Conservation (phyloP, 2,888 invertebrate species). For the Platerodrilus igneus region DNA sequence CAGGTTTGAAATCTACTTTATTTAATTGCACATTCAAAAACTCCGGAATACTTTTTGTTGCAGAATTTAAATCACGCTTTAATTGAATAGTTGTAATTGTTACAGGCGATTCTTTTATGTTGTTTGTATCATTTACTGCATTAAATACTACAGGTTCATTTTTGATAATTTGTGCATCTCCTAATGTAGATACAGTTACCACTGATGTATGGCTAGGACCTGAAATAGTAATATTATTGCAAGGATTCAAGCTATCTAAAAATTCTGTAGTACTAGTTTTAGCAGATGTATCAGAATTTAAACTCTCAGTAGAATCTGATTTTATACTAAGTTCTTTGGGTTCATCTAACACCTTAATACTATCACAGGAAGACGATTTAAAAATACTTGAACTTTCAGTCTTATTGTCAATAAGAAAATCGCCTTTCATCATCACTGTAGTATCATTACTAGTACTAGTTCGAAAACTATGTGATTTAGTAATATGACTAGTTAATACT, state of each 20-base stretch:
- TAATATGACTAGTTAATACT: conserved; percentile 54
- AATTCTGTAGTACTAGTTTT: conserved; percentile 19
- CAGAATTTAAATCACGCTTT: conserved; percentile 47
- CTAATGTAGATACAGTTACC: conserved; percentile 27
- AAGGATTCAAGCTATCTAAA: conserved; percentile 20
- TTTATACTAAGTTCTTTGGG: conserved; percentile 12
- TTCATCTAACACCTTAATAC: conserved; percentile 51
- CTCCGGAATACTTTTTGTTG: conserved; percentile 52
- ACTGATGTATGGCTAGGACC: conserved; percentile 43
- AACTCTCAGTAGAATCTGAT: conserved; percentile 20
- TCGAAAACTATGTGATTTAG: conserved; percentile 70
- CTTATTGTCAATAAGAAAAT: conserved; percentile 6
- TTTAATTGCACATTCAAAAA: conserved; percentile 68
- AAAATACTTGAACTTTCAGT: conserved; percentile 22
- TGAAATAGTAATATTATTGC: conserved; percentile 36
- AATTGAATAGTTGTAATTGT: conserved; percentile 57
- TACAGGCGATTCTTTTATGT: conserved; percentile 43
- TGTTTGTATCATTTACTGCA: background rate
- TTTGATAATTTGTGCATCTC: conserved; percentile 11
- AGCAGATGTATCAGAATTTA: conserved; percentile 16
- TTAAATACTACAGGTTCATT: background rate
- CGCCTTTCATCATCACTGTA: too few relatives aligned
- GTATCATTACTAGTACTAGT: too few relatives aligned
- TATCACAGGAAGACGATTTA: conserved; percentile 53
- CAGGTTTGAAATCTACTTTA: conserved; percentile 60